phyloP scores from a whole-genome alignment of 2,113 vertebrate genomes.

The Phyllostomus discolor region DNA sequence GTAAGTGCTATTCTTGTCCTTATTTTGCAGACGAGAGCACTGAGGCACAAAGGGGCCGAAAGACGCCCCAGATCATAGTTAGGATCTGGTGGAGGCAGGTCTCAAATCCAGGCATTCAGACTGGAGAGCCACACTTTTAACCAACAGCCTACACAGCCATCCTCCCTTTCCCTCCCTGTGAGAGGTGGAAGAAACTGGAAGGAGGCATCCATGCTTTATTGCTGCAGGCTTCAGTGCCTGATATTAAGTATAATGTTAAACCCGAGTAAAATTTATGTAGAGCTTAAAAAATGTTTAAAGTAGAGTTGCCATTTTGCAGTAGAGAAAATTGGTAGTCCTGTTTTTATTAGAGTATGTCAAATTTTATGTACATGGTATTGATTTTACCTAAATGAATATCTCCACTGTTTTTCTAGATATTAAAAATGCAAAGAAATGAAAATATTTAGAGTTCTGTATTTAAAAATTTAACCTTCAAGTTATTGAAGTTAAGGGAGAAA shows the following conservation, averaged over 20 bases:
- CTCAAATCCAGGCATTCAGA: not conserved
- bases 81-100: not conserved
- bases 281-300: not conserved
- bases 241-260: not conserved
- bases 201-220: not conserved
- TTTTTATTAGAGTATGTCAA: slow-evolving; percentile 15
- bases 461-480: not conserved
- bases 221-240: not conserved
- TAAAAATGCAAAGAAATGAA: slow-evolving; percentile 17
- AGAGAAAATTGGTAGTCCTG: not conserved
- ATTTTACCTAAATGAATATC: not conserved
- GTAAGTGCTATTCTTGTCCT: not conserved
- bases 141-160: accelerated
- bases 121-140: not conserved
- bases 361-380: not conserved
- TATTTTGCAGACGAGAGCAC: not conserved
- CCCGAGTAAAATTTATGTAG: not conserved
- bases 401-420: not conserved
- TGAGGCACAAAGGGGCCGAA: not conserved
- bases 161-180: too few relatives aligned
- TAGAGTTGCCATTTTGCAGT: not conserved
- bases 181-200: not conserved
- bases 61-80: not conserved
- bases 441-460: not conserved
- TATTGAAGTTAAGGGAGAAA: not conserved